Conservation (phyloP, 2,888 invertebrate genomes). For the Pandemis cinnamomeana region DNA sequence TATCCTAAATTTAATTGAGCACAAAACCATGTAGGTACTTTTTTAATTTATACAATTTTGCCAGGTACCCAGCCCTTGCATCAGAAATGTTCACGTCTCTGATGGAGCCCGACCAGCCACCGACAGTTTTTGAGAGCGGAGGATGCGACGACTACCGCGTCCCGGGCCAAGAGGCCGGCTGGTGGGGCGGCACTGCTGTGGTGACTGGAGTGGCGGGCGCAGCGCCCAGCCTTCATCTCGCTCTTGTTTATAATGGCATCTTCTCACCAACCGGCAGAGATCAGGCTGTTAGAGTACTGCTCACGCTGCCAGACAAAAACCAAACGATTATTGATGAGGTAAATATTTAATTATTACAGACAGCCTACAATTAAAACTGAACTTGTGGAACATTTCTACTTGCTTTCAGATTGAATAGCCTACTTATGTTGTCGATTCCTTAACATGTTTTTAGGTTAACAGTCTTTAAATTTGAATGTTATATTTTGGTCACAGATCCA, state of each 20-base stretch:
- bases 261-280: constrained; percentile 87
- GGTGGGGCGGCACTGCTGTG: constrained; percentile 96
- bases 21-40: neutral
- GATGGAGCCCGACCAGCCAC: constrained; percentile 87
- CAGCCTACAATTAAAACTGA: neutral
- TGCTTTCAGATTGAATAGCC: no score
- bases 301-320: constrained; percentile 89
- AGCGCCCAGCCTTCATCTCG: constrained; percentile 91
- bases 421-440: no score
- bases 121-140: constrained; percentile 85
- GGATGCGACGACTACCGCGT: constrained; percentile 81
- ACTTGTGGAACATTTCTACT: no score
- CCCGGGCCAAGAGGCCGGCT: constrained; percentile 84
- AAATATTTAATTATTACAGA: constrained; percentile 44
- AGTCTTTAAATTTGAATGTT: neutral
- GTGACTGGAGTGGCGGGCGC: constrained; percentile 92
- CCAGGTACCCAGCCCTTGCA: constrained; percentile 88
- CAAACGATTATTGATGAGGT: constrained; percentile 90
- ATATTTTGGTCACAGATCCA: constrained; percentile 74
- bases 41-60: neutral
- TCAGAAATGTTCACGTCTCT: constrained; percentile 93
- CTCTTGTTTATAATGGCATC: constrained; percentile 92
- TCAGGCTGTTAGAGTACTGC: constrained; percentile 87
- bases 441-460: neutral
- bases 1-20: no score